These are phyloP conservation scores for Bufo bufo DNA, from an alignment of 2,113 vertebrate genomes.

Conservation along the genomic window DNA sequence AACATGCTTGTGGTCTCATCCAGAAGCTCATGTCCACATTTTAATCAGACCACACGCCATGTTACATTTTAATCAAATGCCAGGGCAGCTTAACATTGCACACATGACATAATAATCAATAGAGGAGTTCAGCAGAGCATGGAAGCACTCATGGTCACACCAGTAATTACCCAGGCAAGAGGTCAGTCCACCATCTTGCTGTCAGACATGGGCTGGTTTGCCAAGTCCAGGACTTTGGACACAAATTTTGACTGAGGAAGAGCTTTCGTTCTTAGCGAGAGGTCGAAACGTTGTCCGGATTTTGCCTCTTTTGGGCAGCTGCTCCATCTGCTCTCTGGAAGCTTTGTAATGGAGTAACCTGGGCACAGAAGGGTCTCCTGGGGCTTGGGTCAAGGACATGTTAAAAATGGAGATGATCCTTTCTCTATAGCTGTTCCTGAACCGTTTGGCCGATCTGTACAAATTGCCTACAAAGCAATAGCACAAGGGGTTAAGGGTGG, in stretches of 20 bases:
- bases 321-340: neutral
- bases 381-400: slow-evolving; percentile 49
- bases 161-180: neutral
- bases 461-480: slow-evolving; percentile 72
- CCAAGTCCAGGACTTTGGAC: neutral
- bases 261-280: slow-evolving; percentile 1
- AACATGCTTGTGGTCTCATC: neutral
- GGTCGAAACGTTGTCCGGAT: neutral
- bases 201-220: neutral
- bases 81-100: slow-evolving; percentile 20
- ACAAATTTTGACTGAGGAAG: slow-evolving; percentile 15
- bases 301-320: neutral
- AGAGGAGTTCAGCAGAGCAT: neutral
- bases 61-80: slow-evolving; percentile 30
- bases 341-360: slow-evolving; percentile 48
- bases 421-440: slow-evolving; percentile 66
- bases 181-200: neutral
- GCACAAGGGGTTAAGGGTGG: slow-evolving; percentile 70
- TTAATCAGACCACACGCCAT: slow-evolving; percentile 4
- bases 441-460: slow-evolving; percentile 67
- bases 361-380: slow-evolving; percentile 42
- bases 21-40: neutral
- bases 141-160: too few relatives aligned
- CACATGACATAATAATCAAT: slow-evolving; percentile 37
- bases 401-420: slow-evolving; percentile 66